phyloP scores from a whole-genome alignment of 2,888 invertebrate species.

The Ecdyonurus torrentis region DNA sequence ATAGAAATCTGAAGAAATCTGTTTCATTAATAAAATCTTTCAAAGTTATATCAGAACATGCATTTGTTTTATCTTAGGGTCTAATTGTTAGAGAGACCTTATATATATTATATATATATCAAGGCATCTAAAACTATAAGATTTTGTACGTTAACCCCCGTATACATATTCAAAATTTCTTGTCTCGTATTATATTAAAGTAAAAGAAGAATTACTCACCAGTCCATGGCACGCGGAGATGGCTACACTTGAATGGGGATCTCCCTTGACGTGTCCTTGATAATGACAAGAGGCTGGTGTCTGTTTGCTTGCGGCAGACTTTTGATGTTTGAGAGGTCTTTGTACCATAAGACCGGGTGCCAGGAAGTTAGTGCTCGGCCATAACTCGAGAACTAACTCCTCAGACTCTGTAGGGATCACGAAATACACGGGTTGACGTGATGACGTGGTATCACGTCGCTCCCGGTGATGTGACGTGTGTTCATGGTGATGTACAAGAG shows the following conservation, averaged over 20 bases:
- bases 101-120: too few species aligned
- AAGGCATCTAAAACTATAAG: too few species aligned
- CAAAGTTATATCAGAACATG: too few species aligned
- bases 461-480: conserved; percentile 12
- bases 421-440: conserved; percentile 32
- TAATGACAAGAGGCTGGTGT: conserved; percentile 44
- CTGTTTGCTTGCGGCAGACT: conserved; percentile 17
- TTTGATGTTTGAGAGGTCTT: conserved; percentile 12
- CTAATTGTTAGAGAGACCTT: too few species aligned
- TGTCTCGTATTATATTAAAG: neutral
- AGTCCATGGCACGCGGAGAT: conserved; percentile 69
- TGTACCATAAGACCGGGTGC: conserved; percentile 56
- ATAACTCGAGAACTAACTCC: conserved; percentile 24
- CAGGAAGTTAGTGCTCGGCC: conserved; percentile 46
- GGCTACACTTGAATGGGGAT: conserved; percentile 51
- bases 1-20: too few species aligned
- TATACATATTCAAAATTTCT: too few species aligned
- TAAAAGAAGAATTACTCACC: conserved; percentile 36
- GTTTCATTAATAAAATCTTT: too few species aligned
- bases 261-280: conserved; percentile 54
- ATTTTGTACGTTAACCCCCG: too few species aligned
- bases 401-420: conserved; percentile 24
- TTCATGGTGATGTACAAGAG: conserved; percentile 29
- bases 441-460: neutral
- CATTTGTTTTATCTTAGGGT: too few species aligned